Percentiles rank a stretch among this genome's conserved stretches.
Evolutionary conservation across 2,797 vertebrate species (phyloP).

Genomic region (Channa striata): DNA sequence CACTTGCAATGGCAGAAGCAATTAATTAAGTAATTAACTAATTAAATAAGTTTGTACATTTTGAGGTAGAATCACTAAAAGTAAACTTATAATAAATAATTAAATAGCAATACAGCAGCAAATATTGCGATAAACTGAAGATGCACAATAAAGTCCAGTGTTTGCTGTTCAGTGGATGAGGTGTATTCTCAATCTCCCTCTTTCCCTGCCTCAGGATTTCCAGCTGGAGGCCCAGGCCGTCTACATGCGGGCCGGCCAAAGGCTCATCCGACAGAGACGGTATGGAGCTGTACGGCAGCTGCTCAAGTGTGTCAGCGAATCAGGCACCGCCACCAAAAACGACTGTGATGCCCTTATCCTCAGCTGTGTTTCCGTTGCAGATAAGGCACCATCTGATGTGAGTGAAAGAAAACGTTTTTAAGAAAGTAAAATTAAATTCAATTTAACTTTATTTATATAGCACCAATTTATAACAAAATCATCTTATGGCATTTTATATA

Average conservation of each 20-base stretch:
- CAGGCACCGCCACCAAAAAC: slow-evolving; percentile 90
- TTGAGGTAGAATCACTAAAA: neutral
- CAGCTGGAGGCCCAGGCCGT: slow-evolving; percentile 92
- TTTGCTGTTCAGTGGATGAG: neutral
- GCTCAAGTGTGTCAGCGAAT: slow-evolving; percentile 95
- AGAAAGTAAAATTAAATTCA: no score
- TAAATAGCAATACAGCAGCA: neutral
- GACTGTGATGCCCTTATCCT: slow-evolving; percentile 94
- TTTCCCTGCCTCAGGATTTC: slow-evolving; percentile 87
- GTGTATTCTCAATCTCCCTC: neutral
- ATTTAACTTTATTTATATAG: no score
- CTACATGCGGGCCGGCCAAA: slow-evolving; percentile 90
- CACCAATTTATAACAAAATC: no score
- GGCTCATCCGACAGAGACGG: slow-evolving; percentile 88
- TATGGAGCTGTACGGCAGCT: slow-evolving; percentile 91
- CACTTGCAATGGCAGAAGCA: no score
- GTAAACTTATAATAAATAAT: neutral
- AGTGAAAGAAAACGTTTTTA: slow-evolving; percentile 34
- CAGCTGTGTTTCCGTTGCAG: slow-evolving; percentile 88
- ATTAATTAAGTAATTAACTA: no score
- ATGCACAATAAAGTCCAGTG: no score
- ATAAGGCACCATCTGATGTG: slow-evolving; percentile 90
- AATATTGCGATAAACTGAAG: no score
- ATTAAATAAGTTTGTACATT: neutral
- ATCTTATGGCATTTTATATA: no score